Evolutionary conservation across 2,888 invertebrate species (phyloP).

Genomic region (Harpalus rubripes): DNA sequence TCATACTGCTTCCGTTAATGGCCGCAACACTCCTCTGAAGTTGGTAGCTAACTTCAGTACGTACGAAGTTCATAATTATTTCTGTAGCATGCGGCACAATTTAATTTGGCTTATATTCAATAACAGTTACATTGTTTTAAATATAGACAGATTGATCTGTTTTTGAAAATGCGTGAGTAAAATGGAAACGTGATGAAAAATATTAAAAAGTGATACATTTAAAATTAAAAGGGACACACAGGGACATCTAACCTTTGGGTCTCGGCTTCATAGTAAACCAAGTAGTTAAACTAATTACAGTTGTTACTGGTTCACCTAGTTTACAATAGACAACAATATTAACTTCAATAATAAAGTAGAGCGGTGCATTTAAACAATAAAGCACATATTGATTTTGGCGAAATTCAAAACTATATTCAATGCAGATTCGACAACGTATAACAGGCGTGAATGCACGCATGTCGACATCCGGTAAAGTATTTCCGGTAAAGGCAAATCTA

Average conservation of each 20-base stretch:
- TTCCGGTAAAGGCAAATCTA: conserved; percentile 19
- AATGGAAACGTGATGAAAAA: conserved; percentile 1
- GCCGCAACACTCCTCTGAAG: conserved; percentile 20
- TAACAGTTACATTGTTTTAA: conserved; percentile 39
- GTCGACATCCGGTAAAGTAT: conserved; percentile 9
- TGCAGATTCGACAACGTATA: neutral
- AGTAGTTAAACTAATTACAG: conserved; percentile 79
- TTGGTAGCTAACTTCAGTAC: conserved; percentile 7
- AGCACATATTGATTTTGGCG: conserved; percentile 26
- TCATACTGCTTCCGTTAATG: conserved; percentile 5
- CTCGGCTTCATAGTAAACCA: conserved; percentile 79
- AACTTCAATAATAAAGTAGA: neutral
- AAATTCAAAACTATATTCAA: neutral
- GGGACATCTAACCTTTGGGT: conserved; percentile 77
- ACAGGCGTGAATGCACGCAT: conserved; percentile 18
- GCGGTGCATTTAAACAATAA: neutral
- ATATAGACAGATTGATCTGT: conserved; percentile 6
- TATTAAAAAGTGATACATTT: neutral
- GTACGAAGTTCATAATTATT: conserved; percentile 38
- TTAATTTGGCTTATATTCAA: conserved; percentile 50
- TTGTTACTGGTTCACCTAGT: conserved; percentile 68
- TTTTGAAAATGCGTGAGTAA: conserved; percentile 18
- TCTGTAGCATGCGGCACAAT: conserved; percentile 47
- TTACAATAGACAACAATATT: conserved; percentile 7
- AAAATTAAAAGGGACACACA: conserved; percentile 51